These are phyloP conservation scores for Litoditis marina DNA, from an alignment of 2,888 invertebrate species.

Conservation along the genomic window DNA sequence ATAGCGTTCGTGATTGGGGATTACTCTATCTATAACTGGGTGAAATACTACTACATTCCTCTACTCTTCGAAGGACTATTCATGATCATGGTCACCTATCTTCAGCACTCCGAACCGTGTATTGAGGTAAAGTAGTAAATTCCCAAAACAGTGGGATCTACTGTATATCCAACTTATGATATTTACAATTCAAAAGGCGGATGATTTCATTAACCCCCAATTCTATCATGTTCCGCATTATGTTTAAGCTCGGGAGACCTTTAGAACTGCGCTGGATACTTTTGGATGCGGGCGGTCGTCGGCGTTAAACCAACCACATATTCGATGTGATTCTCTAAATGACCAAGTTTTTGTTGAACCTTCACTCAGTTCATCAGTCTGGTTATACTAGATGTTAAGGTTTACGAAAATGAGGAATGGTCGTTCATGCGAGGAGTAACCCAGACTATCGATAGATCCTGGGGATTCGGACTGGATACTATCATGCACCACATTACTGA, in stretches of 20 bases:
- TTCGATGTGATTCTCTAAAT: no score
- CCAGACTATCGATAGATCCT: constrained; percentile 48
- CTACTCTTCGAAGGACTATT: constrained; percentile 37
- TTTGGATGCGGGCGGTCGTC: no score
- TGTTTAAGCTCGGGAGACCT: no score
- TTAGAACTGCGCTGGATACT: no score
- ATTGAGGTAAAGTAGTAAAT: constrained; percentile 22
- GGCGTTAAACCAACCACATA: no score
- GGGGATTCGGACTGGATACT: constrained; percentile 49
- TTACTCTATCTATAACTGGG: constrained; percentile 15
- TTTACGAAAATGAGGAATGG: constrained; percentile 42
- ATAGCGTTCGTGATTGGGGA: constrained; percentile 22
- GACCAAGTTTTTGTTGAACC: no score
- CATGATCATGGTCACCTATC: constrained; percentile 43
- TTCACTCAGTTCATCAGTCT: not conserved
- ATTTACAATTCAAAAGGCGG: no score
- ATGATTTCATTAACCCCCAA: no score
- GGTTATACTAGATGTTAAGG: constrained; percentile 4
- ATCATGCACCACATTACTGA: constrained; percentile 53
- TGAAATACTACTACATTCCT: constrained; percentile 34
- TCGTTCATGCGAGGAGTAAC: constrained; percentile 42
- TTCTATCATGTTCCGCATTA: no score
- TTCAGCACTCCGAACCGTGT: constrained; percentile 36
- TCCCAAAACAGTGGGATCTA: no score
- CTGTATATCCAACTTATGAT: no score